A percentile compares a stretch with the other conserved stretches of the same genome.
Evolutionary conservation across 2,888 invertebrate species (phyloP).

Genomic region (Alviniconcha strummeri): DNA sequence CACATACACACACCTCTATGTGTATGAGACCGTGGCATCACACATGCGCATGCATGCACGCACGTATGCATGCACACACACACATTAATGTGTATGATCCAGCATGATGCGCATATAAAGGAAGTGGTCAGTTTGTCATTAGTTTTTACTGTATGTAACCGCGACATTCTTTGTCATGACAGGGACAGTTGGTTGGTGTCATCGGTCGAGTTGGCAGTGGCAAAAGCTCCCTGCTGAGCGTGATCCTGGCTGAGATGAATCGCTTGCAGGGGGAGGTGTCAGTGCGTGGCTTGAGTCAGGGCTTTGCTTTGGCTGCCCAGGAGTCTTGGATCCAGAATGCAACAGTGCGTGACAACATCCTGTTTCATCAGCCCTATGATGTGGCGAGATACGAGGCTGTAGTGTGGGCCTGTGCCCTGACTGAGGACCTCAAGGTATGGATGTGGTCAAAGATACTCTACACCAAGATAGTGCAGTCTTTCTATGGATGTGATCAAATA

Average conservation of each 20-base stretch:
- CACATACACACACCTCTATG: too few relatives aligned
- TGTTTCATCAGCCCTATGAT: constrained; percentile 91
- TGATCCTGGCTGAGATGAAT: constrained; percentile 89
- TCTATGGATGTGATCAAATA: not conserved
- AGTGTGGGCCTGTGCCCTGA: constrained; percentile 88
- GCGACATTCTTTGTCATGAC: not conserved
- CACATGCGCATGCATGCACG: too few relatives aligned
- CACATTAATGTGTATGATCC: too few relatives aligned
- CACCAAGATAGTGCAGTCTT: not conserved
- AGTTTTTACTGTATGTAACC: too few relatives aligned
- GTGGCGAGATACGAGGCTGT: constrained; percentile 86
- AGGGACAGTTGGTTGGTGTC: constrained; percentile 81
- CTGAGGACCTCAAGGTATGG: constrained; percentile 78
- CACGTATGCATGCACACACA: too few relatives aligned
- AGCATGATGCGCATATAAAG: too few relatives aligned
- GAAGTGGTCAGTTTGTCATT: too few relatives aligned
- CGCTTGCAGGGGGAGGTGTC: constrained; percentile 80
- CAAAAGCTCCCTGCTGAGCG: constrained; percentile 89
- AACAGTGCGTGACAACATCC: constrained; percentile 92
- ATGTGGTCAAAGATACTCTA: too few relatives aligned
- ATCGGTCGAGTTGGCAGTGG: constrained; percentile 93
- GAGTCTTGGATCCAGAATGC: constrained; percentile 94
- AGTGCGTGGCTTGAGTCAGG: constrained; percentile 78
- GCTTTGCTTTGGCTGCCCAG: constrained; percentile 81
- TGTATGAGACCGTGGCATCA: too few relatives aligned